Base-by-base conservation (phyloP, 2,888 invertebrate genomes). In the Drosophila robusta region DNA sequence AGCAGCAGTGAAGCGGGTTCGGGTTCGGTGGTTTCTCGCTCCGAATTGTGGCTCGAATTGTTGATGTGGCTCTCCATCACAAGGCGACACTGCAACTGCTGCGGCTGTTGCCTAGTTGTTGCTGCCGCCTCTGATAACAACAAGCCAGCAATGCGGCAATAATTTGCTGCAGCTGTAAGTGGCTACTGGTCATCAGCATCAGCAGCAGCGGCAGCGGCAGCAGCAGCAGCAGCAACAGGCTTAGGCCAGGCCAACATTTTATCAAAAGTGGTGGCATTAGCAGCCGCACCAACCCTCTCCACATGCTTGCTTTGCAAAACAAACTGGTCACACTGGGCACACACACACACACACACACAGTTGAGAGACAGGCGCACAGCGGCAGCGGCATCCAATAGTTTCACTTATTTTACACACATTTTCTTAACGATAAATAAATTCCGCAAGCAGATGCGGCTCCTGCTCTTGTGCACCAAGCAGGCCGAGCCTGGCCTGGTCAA, bases 171-270 rank as follows among this genome's bases (percentile, higher is more conserved):
- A 70, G 66, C 73, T 63, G 68, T 86, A 89, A 89, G 90, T 87
- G 80, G 86, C 82, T 83, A 89, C 90, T 90, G 89, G 89, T 90
- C 90, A 90, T 90, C 90, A 90, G 83, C 85, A 83, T 66, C 80
- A 42, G 50, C 49, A 46, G 29, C 47, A 49, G 39, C 39, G 18
- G 45, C 55, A 64, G 32, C 29, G n/a, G n/a, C n/a, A n/a, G 18
- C 45, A 44, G 29, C 66, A 46, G 42, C 55, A 26, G 36, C 60
- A 54, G 73, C 81, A 85, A 85, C 80, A 71, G 84, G 82, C 82
- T 83, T 87, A 85, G 83, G 82, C 74, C 66, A 78, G 78, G 71
- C 87, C 85, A 85, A 69, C 87, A 83, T 85, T 87, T 87, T 83
- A 83, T 83, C 87, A 88, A 83, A 86, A 86, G 84, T 84, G 83